A percentile compares a stretch with the other conserved stretches of the same genome.
phyloP scores from a whole-genome alignment of 2,113 vertebrate genomes.

The Labeo catla region DNA sequence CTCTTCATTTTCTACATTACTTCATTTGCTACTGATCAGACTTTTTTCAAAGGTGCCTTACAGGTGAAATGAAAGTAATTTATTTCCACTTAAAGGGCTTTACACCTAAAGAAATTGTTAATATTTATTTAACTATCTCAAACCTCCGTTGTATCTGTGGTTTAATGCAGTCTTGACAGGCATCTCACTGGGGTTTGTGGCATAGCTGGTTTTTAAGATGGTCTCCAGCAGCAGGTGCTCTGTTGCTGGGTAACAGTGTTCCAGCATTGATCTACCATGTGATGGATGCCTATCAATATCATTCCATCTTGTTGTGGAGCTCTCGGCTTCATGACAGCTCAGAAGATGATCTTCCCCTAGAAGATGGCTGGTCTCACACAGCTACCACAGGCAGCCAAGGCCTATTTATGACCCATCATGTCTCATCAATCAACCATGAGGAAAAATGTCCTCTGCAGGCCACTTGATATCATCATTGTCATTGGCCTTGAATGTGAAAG shows the following conservation, averaged over 20 bases:
- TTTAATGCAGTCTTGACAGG: background rate
- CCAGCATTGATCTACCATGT: constrained; percentile 2
- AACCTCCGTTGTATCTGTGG: background rate
- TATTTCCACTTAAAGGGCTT: too few species aligned
- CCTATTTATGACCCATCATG: background rate
- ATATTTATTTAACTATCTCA: too few species aligned
- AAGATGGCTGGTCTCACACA: background rate
- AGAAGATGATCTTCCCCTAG: background rate
- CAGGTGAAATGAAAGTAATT: too few species aligned
- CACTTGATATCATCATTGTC: background rate
- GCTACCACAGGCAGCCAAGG: constrained; percentile 13
- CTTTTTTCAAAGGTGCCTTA: too few species aligned
- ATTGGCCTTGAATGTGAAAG: background rate
- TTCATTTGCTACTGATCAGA: too few species aligned
- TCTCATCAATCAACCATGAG: constrained; percentile 28
- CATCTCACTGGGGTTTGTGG: background rate
- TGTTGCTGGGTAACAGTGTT: constrained; percentile 45
- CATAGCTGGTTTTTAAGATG: background rate
- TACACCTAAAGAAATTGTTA: too few species aligned
- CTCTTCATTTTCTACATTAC: too few species aligned
- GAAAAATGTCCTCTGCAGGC: background rate
- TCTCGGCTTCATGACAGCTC: background rate
- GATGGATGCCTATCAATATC: constrained; percentile 25
- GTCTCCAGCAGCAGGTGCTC: background rate
- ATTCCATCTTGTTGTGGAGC: constrained; percentile 29